Evolutionary conservation across 2,113 vertebrate species (phyloP), one percentile per base, ranked within the genome.

Genomic region (Cryptomyrus ogoouensis): DNA sequence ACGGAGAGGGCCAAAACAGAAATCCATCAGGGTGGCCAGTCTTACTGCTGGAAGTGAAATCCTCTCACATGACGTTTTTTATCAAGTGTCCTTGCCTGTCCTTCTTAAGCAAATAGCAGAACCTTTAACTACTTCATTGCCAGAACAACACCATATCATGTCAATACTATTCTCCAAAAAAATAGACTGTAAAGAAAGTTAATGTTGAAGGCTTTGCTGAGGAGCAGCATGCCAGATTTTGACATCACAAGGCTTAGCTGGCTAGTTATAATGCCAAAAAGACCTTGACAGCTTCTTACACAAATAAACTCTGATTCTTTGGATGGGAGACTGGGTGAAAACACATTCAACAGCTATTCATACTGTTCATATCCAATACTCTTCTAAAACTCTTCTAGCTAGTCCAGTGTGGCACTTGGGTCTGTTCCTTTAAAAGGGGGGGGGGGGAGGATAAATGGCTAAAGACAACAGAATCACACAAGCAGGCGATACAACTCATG

Each of bases 331-430:
- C 17, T 53, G 50, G 74, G 66, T 49, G 50, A 89, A 44, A 35
- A 46, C 21, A 15, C 44, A 17, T 56, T 21, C 24, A 50, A 17
- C 85, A 53, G 35, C 31, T 35, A 42, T 17, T 31, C 85, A 52
- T 35, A 77, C 35, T 56, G 46, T 53, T 89, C 89, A 89, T 90
- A 89, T 83, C 27, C 86, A 21, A 58, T 49, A 21, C 47, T 44
- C 47, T n/a, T n/a, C n/a, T n/a, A n/a, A n/a, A n/a, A n/a, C n/a
- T 56, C 77, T 27, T 39, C 47, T 85, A 24, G 62, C 62, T 27
- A 50, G 62, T 21, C 62, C 84, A 8, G 83, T 89, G 88, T 46
- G 46, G 24, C 58, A 66, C 39, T 53, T 87, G 39, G 53, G 6
- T 7, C 24, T 84, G 39, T 47, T 88, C 89, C 90, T 70, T 66